Base-by-base conservation (phyloP, 2,888 invertebrate species). In the Polyploca ridens region DNA sequence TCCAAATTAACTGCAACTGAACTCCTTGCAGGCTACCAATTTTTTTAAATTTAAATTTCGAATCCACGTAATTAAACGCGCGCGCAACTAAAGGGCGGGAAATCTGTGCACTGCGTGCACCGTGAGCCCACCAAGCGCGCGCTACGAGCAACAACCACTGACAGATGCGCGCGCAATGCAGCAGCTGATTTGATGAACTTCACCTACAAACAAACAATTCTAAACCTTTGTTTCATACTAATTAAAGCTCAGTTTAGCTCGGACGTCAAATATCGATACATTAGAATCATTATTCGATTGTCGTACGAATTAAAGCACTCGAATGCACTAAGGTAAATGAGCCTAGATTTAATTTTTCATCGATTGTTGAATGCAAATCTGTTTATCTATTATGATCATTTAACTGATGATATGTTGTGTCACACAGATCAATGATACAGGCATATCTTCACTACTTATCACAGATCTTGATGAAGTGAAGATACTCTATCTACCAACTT, bases 91-190 rank as follows among this genome's bases (percentile, higher is more conserved):
- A 82, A 79, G 72, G 74, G 78, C 78, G 81, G 76, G 73, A 77
- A 84, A 78, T 73, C 72, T 72, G 66, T 68, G 72, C 69, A 27
- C 19, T 54, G 41, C 41, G 54, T 54, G 54, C 54, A 54, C 54
- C 67, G 65, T 64, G 58, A 67, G 69, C 62, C 68, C 73, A 74
- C 69, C 69, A 63, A 73, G 66, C 69, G 69, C 71, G 69, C 84
- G 82, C 88, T 79, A 79, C 83, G 86, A 88, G 86, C 86, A 46
- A 46, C 46, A n/a, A 46, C 46, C 46, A 90, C 89, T 90, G 90
- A 88, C 85, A 85, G 84, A 84, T 84, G 82, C 75, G 82, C 81
- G 81, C 76, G 72, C 73, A 54, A 54, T 54, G 75, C 71, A 73
- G 77, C 89, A 90, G 89, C 89, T 90, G 90, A 87, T 87, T 82